Percentiles rank a stretch among this genome's conserved stretches.
phyloP scores from a whole-genome alignment of 2,113 vertebrate species.

The Bubo bubo region DNA sequence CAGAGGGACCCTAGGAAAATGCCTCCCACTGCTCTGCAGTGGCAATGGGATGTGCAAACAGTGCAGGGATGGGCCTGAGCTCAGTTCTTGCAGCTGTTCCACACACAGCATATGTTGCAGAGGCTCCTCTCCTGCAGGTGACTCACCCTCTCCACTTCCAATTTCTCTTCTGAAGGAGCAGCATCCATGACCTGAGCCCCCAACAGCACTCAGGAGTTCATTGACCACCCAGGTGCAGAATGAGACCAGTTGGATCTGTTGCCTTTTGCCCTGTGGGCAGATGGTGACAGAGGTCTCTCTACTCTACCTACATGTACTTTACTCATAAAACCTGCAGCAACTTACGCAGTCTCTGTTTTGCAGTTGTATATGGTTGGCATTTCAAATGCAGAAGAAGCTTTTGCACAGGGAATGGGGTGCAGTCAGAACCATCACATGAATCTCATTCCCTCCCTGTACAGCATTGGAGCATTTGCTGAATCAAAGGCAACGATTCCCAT shows the following conservation, averaged over 20 bases:
- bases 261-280: accelerated
- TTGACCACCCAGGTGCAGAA: neutral
- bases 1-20: neutral
- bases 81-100: neutral
- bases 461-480: neutral
- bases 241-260: neutral
- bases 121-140: neutral
- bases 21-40: accelerated
- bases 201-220: neutral
- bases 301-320: neutral
- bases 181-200: neutral
- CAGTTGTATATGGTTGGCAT: neutral
- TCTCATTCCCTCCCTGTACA: neutral
- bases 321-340: neutral
- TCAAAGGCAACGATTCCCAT: neutral
- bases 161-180: neutral
- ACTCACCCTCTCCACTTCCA: neutral
- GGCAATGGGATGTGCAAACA: no score
- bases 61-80: neutral
- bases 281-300: neutral
- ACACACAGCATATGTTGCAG: accelerated
- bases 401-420: neutral
- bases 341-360: neutral
- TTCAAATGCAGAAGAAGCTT: neutral
- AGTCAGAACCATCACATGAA: neutral